Conservation (phyloP, 2,888 invertebrate genomes). For the Chouioia cunea region DNA sequence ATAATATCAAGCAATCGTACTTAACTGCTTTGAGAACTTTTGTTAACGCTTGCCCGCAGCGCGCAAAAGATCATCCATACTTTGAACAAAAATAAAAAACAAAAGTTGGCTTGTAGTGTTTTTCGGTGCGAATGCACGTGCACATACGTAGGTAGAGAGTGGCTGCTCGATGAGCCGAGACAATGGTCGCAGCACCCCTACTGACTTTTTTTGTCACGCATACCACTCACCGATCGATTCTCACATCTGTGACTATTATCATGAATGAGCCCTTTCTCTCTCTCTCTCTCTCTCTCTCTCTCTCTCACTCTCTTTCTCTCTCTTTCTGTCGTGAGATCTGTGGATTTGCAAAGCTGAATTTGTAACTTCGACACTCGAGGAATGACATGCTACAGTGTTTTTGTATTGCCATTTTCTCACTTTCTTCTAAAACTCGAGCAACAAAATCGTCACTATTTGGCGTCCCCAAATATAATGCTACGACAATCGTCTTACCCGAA, state of each 20-base stretch:
- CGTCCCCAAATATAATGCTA: not conserved
- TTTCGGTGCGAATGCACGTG: too few species aligned
- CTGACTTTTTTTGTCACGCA: not conserved
- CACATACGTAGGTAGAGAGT: too few species aligned
- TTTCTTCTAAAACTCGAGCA: not conserved
- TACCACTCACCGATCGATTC: constrained; percentile 45
- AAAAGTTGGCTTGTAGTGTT: too few species aligned
- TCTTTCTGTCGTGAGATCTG: not conserved
- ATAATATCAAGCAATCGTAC: too few species aligned
- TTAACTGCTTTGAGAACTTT: too few species aligned
- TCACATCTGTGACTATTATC: constrained; percentile 44
- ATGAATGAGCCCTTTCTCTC: constrained; percentile 31
- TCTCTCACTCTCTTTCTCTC: not conserved
- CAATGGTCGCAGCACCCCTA: constrained; percentile 50
- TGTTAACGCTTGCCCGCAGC: too few species aligned
- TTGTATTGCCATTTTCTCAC: too few species aligned
- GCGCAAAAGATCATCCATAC: too few species aligned
- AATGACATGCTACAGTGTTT: too few species aligned
- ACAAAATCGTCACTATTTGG: constrained; percentile 16
- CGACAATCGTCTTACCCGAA: not conserved
- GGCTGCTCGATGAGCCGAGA: constrained; percentile 54
- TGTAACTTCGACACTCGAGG: too few species aligned
- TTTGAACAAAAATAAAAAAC: too few species aligned
- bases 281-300: not conserved
- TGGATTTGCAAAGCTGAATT: not conserved